Evolutionary conservation across 1,140 invertebrate genomes (phyloP), one percentile per base, ranked within the genome.

Genomic region (Arctopsyche grandis): DNA sequence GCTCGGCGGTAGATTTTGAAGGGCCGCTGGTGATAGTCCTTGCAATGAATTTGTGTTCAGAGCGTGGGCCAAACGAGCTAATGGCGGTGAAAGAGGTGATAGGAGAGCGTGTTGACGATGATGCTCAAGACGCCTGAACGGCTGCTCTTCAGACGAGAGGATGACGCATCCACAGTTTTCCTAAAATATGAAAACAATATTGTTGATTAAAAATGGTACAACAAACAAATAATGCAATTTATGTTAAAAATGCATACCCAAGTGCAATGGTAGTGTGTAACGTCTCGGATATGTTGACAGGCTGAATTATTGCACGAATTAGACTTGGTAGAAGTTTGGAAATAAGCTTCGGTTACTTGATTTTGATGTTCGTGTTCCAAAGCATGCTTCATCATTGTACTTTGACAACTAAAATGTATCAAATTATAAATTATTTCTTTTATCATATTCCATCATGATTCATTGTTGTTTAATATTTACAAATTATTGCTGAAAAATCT

Each of bases 181-280:
- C 94, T 95, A 86, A 90, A 89, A 77, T 66, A n/a, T n/a, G n/a
- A n/a, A n/a, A 75, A 73, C 81, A 82, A 80, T 43, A 80, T 44
- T 19, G 26, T 69, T 26, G 21, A 26, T 21, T 60, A 21, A 7
- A 66, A 12, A 22, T 46, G 21, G 10, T 46, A 46, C 44, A 9
- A 44, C 3, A 44, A 1, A 14, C 19, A 16, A 71, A 22, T 66
- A 21, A 60, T 3, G 21, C 26, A 38, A 7, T 16, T 16, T 5
- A 69, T 69, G 16, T 46, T 46, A 44, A 46, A 19, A n/a, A n/a
- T n/a, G 80, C 87, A 87, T 86, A 92, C 91, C 93, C 93, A 94
- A 83, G 91, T 93, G 86, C 94, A 98, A 85, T 98, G 96, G 84
- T 93, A 97, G 84, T 98, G 97, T 73, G 93, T 94, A 81, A 95